phyloP scores from a whole-genome alignment of 1,140 invertebrate species.

The Aradophagus sp. region DNA sequence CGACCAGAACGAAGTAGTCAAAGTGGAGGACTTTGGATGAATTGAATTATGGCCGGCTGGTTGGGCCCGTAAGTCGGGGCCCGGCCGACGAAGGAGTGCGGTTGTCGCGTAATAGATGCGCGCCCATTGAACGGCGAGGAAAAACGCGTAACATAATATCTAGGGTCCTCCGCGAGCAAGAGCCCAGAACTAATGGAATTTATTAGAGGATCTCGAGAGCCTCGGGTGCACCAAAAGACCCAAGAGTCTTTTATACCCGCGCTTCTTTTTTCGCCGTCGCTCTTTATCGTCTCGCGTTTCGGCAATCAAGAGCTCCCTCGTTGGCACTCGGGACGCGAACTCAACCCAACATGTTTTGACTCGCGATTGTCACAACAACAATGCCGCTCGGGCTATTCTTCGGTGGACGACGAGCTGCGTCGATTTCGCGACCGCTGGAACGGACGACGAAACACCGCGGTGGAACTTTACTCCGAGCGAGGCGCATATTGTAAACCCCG shows the following conservation, averaged over 20 bases:
- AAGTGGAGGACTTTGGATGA: constrained; percentile 53
- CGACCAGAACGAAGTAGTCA: constrained; percentile 56
- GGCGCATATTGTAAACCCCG: too few relatives aligned
- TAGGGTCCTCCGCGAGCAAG: constrained; percentile 63
- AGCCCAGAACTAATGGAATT: constrained; percentile 73
- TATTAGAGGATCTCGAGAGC: constrained; percentile 66
- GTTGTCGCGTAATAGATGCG: constrained; percentile 70
- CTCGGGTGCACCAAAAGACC: constrained; percentile 23
- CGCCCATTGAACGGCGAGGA: constrained; percentile 62
- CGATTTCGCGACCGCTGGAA: too few relatives aligned
- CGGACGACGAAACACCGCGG: too few relatives aligned
- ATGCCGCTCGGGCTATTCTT: constrained; percentile 2
- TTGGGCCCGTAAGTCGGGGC: constrained; percentile 53
- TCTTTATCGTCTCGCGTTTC: constrained; percentile 21
- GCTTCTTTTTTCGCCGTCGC: constrained; percentile 15
- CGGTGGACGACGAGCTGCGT: too few relatives aligned
- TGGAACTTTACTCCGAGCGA: too few relatives aligned
- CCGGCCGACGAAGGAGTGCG: constrained; percentile 47
- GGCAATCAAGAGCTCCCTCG: constrained; percentile 23
- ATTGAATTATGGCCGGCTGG: constrained; percentile 71
- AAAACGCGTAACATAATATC: constrained; percentile 73
- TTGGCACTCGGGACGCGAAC: constrained; percentile 20
- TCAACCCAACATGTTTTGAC: constrained; percentile 35
- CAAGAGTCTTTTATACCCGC: constrained; percentile 22
- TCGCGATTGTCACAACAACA: constrained; percentile 34